Base-by-base conservation (phyloP, 1,140 invertebrate genomes). In the Sycophila sp. region DNA sequence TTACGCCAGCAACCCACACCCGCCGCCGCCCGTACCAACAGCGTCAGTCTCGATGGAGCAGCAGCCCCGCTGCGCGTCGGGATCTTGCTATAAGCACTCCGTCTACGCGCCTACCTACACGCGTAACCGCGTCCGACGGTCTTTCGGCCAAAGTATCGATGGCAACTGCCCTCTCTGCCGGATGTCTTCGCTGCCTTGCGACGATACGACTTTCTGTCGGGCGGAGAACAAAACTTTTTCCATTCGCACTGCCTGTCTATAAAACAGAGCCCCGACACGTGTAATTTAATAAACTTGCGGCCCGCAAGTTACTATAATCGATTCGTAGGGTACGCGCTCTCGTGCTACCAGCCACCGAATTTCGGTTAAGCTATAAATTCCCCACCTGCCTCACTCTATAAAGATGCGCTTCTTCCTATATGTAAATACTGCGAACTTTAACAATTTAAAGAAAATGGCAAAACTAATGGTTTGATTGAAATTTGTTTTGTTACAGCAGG, bases 1-100 rank as follows among this genome's bases (percentile, higher is more conserved):
- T 88, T 88, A 87, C 86, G 80, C 77, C 77, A 81, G 79, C 80
- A 80, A 83, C 79, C 80, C 77, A n/a, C 76, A 69, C 71, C 76
- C 60, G 7, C 15, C 30, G 28, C 60, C 34, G 19, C 13, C 51
- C 2, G 28, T 15, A 55, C 28, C 19, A 55, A 5, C n/a, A 51
- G 10, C 24, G 32, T 28, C 69, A 32, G 53, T n/a, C n/a, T n/a
- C n/a, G n/a, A n/a, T n/a, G n/a, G n/a, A n/a, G n/a, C n/a, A n/a
- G n/a, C n/a, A n/a, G n/a, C n/a, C n/a, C n/a, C n/a, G n/a, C n/a
- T n/a, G 58, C 72, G 72, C 72, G 69, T 66, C 77, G 76, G 73
- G 56, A 77, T 75, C 73, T 8, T 17, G 67, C 75, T 76, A 75
- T 73, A 71, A 74, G 74, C 69, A 72, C 67, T 62, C 53, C 53